phyloP scores from a whole-genome alignment of 2,797 vertebrate species.

The Sardinella longiceps region DNA sequence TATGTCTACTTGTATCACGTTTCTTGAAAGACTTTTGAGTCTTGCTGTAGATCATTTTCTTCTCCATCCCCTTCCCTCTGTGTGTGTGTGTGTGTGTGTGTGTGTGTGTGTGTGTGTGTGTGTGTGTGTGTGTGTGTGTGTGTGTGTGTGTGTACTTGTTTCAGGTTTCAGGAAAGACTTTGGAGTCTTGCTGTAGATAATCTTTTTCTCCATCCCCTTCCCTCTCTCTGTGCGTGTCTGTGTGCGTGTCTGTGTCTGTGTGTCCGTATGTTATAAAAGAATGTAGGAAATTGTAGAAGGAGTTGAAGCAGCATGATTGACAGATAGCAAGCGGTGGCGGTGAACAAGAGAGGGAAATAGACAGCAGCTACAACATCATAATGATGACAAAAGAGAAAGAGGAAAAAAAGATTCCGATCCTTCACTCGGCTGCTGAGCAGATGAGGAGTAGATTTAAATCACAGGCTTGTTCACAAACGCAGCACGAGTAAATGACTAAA shows the following conservation, averaged over 20 bases:
- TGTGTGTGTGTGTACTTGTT: constrained; percentile 2
- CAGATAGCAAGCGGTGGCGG: neutral
- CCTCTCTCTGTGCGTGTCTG: constrained; percentile 31
- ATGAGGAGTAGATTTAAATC: neutral
- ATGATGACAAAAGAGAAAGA: constrained; percentile 35
- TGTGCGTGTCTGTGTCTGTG: neutral
- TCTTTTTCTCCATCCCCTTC: constrained; percentile 17
- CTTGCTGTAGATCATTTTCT: no score
- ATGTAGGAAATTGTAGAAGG: neutral
- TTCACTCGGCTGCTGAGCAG: neutral
- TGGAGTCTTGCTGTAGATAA: no score
- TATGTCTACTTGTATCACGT: neutral
- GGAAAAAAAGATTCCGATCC: neutral
- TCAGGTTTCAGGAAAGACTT: neutral
- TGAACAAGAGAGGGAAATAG: neutral
- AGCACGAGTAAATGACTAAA: neutral
- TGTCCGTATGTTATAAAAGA: neutral
- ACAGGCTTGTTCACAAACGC: neutral
- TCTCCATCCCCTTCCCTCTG: no score
- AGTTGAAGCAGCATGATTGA: neutral
- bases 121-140: neutral
- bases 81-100: no score
- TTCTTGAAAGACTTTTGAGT: no score
- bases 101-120: neutral
- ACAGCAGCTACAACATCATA: neutral